These are phyloP conservation scores for Ennomos fuscantarius DNA, from an alignment of 2,888 invertebrate genomes.

Conservation along the genomic window DNA sequence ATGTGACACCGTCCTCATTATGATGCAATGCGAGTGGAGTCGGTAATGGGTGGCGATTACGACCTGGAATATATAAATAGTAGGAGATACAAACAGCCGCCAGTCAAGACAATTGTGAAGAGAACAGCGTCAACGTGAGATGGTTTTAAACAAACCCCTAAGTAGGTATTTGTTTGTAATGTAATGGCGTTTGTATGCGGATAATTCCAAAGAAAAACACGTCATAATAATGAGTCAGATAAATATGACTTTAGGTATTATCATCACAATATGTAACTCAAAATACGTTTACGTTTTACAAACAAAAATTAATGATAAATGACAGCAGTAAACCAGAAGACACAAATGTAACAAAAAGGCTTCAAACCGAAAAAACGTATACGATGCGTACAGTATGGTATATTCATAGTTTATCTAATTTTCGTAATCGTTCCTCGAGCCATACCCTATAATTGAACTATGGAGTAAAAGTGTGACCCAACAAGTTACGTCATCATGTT, in stretches of 20 bases:
- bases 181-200: slow-evolving; percentile 21
- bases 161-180: slow-evolving; percentile 13
- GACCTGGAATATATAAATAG: slow-evolving; percentile 58
- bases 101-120: slow-evolving; percentile 52
- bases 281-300: slow-evolving; percentile 8
- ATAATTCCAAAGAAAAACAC: slow-evolving; percentile 12
- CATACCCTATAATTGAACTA: slow-evolving; percentile 60
- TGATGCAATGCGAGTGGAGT: slow-evolving; percentile 55
- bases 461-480: slow-evolving; percentile 59
- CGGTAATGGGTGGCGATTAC: slow-evolving; percentile 59
- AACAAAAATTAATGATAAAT: slow-evolving; percentile 20
- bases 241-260: slow-evolving; percentile 7
- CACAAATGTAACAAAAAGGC: not conserved
- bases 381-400: slow-evolving; percentile 33
- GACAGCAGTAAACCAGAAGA: slow-evolving; percentile 17
- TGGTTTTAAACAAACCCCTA: slow-evolving; percentile 21
- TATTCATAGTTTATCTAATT: slow-evolving; percentile 43
- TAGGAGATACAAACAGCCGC: slow-evolving; percentile 49
- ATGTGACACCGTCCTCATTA: slow-evolving; percentile 51
- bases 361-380: slow-evolving; percentile 10
- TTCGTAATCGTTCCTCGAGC: slow-evolving; percentile 45
- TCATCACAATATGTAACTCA: slow-evolving; percentile 19
- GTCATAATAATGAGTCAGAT: slow-evolving; percentile 37
- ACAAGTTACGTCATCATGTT: slow-evolving; percentile 60
- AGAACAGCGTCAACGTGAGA: slow-evolving; percentile 54